These are phyloP conservation scores for Drosophila oshimai DNA, from an alignment of 1,140 invertebrate genomes.

Conservation along the genomic window DNA sequence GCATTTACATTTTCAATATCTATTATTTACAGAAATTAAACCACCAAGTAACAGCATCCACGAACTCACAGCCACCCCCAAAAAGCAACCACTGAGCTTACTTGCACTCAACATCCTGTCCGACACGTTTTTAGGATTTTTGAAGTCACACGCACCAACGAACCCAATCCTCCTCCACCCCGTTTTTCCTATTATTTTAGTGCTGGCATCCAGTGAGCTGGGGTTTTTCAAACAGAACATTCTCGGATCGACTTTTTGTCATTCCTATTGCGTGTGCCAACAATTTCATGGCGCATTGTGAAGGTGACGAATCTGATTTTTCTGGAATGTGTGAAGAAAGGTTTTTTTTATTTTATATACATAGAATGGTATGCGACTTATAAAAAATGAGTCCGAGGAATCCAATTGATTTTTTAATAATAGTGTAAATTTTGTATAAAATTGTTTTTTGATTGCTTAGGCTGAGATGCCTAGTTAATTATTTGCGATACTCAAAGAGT, in stretches of 20 bases:
- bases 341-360: constrained; percentile 50
- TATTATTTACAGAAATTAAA: constrained; percentile 4
- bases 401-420: not conserved
- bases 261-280: constrained; percentile 56
- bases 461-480: no score
- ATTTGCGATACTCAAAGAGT: no score
- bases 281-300: constrained; percentile 62
- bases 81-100: constrained; percentile 29
- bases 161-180: constrained; percentile 15
- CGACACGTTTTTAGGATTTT: constrained; percentile 81
- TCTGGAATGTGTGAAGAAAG: constrained; percentile 63
- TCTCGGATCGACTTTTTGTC: constrained; percentile 38
- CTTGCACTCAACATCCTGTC: constrained; percentile 67
- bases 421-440: no score
- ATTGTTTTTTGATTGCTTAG: no score
- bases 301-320: constrained; percentile 77
- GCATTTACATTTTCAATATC: not conserved
- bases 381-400: not conserved
- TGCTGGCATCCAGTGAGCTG: constrained; percentile 19
- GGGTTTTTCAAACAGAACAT: constrained; percentile 55
- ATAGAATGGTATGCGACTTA: not conserved
- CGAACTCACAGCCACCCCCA: constrained; percentile 27
- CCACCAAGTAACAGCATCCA: constrained; percentile 14
- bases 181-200: constrained; percentile 10
- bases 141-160: constrained; percentile 76